Base-by-base conservation (phyloP, 2,797 vertebrate species). In the Microctenopoma stevenorrisi region DNA sequence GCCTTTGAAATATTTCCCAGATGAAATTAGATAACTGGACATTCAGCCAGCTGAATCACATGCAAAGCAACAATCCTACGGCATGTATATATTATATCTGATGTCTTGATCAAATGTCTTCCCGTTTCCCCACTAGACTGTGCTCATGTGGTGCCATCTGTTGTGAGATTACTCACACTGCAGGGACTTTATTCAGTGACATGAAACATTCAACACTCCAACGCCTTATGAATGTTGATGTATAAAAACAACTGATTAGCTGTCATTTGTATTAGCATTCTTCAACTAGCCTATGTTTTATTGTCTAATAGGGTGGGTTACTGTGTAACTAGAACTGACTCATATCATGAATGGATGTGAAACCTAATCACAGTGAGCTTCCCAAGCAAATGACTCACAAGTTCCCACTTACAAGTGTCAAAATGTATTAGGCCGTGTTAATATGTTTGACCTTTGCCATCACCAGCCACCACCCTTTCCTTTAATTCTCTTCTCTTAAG, bases 141-240 rank as follows among this genome's bases (percentile, higher is more conserved):
- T 53, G 84, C 40, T 83, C 74, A 43, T 64, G 33, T 85, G 53
- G 72, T 64, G 87, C 86, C 90, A 87, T 61, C 89, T 90, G 60
- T 64, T 84, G 89, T 68, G 63, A 49, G 2, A 7, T 71, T 7
- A n/a, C 44, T 7, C 14, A 22, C 63, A 90, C 53, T 25, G 58
- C 80, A 86, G 42, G 33, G 4, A 35, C 44, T 76, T 60, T 42
- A 43, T 54, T 44, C 15, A 15, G 4, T 49, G 10, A 0, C 2
- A 3, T 4, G 5, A 0, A 16, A 15, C 4, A 3, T 58, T 26
- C 11, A 38, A 18, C 7, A 35, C 33, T 35, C 9, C 30, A 33
- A 9, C 33, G 9, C 8, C 7, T 35, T 35, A 35, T 35, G 33
- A 42, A 35, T 35, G 33, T 35, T 35, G 33, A 35, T 35, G 2